A percentile compares a stretch with the other conserved stretches of the same genome.
These are phyloP conservation scores for Epiblema foenella DNA, from an alignment of 2,888 invertebrate genomes.

Conservation along the genomic window DNA sequence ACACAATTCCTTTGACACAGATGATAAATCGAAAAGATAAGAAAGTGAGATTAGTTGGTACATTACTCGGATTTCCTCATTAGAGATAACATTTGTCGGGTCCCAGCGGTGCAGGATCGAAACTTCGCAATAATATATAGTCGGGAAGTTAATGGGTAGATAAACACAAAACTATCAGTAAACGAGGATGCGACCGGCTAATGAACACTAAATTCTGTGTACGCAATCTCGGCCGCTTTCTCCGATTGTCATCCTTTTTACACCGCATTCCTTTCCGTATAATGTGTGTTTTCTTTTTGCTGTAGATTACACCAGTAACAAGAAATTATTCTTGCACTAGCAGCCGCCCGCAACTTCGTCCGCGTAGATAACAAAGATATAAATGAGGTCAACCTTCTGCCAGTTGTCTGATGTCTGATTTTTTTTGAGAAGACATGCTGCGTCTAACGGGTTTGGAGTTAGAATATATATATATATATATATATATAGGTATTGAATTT, in stretches of 20 bases:
- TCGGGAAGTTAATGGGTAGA: constrained; percentile 58
- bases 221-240: constrained; percentile 30
- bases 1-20: not conserved
- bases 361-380: no score
- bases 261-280: not conserved
- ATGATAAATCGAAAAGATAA: constrained; percentile 16
- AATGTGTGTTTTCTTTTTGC: no score
- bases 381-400: no score
- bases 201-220: constrained; percentile 42
- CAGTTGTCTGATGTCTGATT: no score
- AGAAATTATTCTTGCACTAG: no score
- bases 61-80: constrained; percentile 52
- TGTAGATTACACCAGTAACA: no score
- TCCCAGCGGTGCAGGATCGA: constrained; percentile 41
- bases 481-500: no score
- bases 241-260: constrained; percentile 26
- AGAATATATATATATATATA: no score
- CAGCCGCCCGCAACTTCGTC: no score
- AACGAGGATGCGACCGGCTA: constrained; percentile 40
- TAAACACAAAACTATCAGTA: constrained; percentile 60
- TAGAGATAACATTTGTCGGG: constrained; percentile 50
- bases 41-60: constrained; percentile 38
- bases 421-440: no score
- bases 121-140: constrained; percentile 50
- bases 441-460: no score